Evolutionary conservation across 2,797 vertebrate species (phyloP).

Genomic region (Amblyraja radiata): DNA sequence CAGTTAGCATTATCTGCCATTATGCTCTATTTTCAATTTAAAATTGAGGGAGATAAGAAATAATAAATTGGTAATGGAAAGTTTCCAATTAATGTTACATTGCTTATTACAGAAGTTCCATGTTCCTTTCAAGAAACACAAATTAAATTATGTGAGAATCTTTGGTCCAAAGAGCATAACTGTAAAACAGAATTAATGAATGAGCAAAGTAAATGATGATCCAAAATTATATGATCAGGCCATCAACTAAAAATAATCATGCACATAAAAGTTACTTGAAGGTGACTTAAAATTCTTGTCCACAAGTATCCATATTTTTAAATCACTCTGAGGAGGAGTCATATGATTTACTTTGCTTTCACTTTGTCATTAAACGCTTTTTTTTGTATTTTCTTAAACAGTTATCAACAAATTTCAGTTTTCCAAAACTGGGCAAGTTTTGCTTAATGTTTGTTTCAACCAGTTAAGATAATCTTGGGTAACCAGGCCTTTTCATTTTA

Average conservation of each 20-base stretch:
- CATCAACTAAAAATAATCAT: background rate
- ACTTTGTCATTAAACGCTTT: background rate
- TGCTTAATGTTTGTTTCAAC: background rate
- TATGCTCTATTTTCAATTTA: slow-evolving; percentile 15
- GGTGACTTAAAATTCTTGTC: background rate
- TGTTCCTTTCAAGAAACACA: background rate
- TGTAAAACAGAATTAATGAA: background rate
- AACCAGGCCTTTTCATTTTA: background rate
- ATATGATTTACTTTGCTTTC: background rate
- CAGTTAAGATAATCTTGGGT: background rate
- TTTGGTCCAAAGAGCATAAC: background rate
- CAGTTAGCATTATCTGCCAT: background rate
- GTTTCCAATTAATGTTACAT: background rate
- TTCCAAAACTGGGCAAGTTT: background rate
- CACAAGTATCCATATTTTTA: background rate
- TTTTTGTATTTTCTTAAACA: background rate
- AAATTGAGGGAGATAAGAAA: background rate
- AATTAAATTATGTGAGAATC: background rate
- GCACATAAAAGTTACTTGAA: slow-evolving; percentile 7
- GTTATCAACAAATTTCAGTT: slow-evolving; percentile 7
- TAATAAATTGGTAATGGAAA: background rate
- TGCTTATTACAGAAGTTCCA: background rate
- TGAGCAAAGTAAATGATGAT: background rate
- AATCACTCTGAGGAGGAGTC: background rate
- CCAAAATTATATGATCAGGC: background rate